Base-by-base conservation (phyloP, 2,888 invertebrate genomes). In the Trypoxylon attenuatum region DNA sequence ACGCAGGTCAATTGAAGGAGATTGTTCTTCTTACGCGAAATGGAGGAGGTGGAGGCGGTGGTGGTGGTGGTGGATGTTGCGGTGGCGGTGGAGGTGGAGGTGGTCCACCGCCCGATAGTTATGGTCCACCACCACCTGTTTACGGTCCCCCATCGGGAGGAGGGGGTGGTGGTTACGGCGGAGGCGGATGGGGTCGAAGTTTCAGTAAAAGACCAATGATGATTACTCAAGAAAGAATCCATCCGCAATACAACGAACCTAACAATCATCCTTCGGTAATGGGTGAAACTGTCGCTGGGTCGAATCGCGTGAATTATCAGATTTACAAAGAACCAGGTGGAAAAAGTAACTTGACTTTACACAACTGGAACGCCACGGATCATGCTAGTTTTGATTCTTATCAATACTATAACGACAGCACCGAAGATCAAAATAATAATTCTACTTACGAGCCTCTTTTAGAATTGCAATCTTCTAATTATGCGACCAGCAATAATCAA, bases 31-130 rank as follows among this genome's bases (percentile, higher is more conserved):
- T 90, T 85, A 88, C 89, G 1, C 90, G 87, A 76, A 63, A 81
- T 39, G 25, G 88, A 83, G 86, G 88, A 8, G 86, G 89, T 0
- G 86, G 78, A 0, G 78, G 82, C 8, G 59, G 73, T 3, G 73
- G 78, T 38, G 79, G 88, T 0, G 88, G 88, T 0, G 88, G 89
- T 0, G 88, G 89, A 0, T 89, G 89, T 84, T 88, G 89, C 49
- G 75, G 81, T 5, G 73, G 88, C 1, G 88, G 88, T 1, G 88
- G 89, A 0, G 88, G 89, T 0, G 89, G 89, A 83, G 88, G 89
- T 82, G 88, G 89, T 66, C 88, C 80, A 39, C 71, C 79, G 2
- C 69, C 77, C n/a, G 78, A 79, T 55, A 82, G 82, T 62, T 83
- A 84, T 47, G 83, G 82, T 29, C 80, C 82, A 15, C 84, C 83